phyloP scores from a whole-genome alignment of 1,140 invertebrate genomes.

The Lepidurus packardi region DNA sequence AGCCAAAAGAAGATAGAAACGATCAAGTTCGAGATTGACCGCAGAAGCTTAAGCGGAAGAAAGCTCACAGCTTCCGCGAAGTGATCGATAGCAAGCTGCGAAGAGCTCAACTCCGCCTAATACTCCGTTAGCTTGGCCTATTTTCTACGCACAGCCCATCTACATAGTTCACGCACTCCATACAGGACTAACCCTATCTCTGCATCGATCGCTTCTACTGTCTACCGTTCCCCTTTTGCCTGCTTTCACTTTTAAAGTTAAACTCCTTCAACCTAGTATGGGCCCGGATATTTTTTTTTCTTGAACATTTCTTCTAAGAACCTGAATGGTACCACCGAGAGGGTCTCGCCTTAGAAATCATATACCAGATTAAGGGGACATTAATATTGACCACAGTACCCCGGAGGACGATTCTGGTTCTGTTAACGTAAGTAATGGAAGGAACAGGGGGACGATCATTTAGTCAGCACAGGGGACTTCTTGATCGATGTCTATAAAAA shows the following conservation, averaged over 20 bases:
- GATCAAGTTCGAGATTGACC: not conserved
- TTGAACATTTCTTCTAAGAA: too few relatives aligned
- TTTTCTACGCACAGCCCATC: slow-evolving; percentile 11
- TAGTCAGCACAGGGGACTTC: not conserved
- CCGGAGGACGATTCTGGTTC: not conserved
- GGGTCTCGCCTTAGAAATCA: too few relatives aligned
- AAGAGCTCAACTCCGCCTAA: not conserved
- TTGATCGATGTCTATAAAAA: slow-evolving; percentile 4
- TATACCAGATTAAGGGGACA: too few relatives aligned
- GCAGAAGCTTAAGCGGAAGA: not conserved
- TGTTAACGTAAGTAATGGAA: not conserved
- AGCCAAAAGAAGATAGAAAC: too few relatives aligned
- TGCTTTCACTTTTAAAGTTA: not conserved
- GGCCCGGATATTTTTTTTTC: too few relatives aligned
- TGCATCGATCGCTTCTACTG: not conserved
- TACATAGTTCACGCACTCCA: slow-evolving; percentile 15
- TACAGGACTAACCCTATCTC: not conserved
- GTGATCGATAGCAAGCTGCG: slow-evolving; percentile 4
- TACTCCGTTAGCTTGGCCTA: not conserved
- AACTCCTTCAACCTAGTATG: too few relatives aligned
- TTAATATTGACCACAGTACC: too few relatives aligned
- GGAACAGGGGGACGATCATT: not conserved
- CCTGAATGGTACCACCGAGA: too few relatives aligned
- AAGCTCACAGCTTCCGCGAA: not conserved
- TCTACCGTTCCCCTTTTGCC: not conserved